These are phyloP conservation scores for Mesorhabditis sp. DNA, from an alignment of 2,888 invertebrate species.

Conservation along the genomic window DNA sequence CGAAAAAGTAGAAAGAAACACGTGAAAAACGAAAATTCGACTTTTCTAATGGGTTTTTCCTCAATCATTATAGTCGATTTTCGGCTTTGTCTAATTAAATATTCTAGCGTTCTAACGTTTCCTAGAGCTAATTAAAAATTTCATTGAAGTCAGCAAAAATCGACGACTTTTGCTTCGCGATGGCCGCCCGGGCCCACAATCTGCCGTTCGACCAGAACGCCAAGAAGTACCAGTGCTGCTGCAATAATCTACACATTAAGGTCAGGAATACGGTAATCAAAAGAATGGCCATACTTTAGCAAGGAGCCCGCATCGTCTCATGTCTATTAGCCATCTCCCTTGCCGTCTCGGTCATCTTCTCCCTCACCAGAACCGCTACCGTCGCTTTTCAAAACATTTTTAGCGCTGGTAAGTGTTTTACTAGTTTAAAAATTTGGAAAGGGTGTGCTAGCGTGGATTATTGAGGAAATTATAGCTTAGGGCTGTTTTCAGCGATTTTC, in stretches of 20 bases:
- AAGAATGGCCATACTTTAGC: slow-evolving; percentile 25
- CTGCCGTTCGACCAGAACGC: slow-evolving; percentile 44
- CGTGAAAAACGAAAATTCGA: no score
- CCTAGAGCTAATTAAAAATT: no score
- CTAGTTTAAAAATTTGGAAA: background rate
- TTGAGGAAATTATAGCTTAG: no score
- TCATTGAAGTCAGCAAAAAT: no score
- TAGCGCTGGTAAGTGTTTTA: background rate
- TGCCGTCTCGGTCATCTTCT: slow-evolving; percentile 37
- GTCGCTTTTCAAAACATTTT: slow-evolving; percentile 23
- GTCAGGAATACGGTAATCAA: slow-evolving; percentile 17
- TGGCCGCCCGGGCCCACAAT: slow-evolving; percentile 24
- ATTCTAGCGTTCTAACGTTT: no score
- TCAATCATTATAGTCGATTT: no score
- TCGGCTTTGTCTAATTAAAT: no score
- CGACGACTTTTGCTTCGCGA: background rate
- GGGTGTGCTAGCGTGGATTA: no score
- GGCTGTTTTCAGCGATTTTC: no score
- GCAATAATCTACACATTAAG: slow-evolving; percentile 36
- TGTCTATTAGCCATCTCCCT: slow-evolving; percentile 31
- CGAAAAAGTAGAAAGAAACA: no score
- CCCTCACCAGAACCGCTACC: slow-evolving; percentile 38
- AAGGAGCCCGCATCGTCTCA: slow-evolving; percentile 37
- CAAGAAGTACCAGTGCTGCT: slow-evolving; percentile 36
- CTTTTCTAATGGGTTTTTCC: no score